Conservation (phyloP, 2,797 vertebrate species). For the Ispidina picta region DNA sequence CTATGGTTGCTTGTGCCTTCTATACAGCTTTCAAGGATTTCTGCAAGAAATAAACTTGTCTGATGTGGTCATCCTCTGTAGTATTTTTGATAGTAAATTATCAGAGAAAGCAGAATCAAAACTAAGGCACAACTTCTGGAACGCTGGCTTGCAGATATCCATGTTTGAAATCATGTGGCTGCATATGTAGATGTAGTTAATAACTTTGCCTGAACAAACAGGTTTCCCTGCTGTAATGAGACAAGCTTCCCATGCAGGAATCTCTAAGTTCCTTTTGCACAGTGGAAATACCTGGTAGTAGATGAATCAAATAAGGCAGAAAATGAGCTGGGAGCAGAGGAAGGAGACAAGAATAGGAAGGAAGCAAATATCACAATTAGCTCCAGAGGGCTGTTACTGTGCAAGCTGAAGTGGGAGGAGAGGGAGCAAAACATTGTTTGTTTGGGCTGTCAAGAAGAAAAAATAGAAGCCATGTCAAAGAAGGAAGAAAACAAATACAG, state of each 20-base stretch:
- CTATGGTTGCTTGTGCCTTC: not conserved
- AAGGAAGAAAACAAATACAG: not conserved
- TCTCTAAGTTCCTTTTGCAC: not conserved
- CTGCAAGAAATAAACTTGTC: not conserved
- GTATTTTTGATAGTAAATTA: not conserved
- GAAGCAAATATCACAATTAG: slow-evolving; percentile 5
- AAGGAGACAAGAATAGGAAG: not conserved
- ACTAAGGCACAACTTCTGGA: not conserved
- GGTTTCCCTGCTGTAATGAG: not conserved
- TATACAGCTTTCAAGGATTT: not conserved
- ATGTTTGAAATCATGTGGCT: not conserved
- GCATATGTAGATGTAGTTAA: not conserved
- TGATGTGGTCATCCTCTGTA: not conserved
- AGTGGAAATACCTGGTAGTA: not conserved
- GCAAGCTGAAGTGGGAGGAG: not conserved
- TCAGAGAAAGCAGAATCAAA: not conserved
- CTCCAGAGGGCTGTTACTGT: not conserved
- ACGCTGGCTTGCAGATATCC: not conserved
- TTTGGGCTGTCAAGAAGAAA: not conserved
- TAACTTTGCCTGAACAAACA: not conserved
- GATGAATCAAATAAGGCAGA: not conserved
- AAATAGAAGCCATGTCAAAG: not conserved
- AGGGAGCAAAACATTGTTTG: not conserved
- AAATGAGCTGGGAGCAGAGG: not conserved
- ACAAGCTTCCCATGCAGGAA: not conserved